Evolutionary conservation across 2,888 invertebrate genomes (phyloP).

Genomic region (Athalia rosae): DNA sequence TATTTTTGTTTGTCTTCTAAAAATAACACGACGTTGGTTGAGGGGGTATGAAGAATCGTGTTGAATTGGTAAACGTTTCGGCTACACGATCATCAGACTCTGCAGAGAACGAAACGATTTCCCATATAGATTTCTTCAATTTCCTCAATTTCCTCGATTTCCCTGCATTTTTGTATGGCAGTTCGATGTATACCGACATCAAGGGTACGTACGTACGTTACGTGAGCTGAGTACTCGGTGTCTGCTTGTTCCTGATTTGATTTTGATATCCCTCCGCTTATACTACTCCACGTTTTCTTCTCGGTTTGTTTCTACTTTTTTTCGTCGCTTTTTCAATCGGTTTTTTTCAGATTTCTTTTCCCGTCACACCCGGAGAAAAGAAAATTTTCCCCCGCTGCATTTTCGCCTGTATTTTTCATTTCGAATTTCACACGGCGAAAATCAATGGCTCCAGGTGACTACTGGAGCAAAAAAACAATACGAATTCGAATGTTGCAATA

Average conservation of each 20-base stretch:
- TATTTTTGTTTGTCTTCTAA: too few species aligned
- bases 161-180: background rate
- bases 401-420: too few species aligned
- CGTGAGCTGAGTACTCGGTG: constrained; percentile 55
- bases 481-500: background rate
- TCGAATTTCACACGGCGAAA: too few species aligned
- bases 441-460: too few species aligned
- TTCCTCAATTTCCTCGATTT: constrained; percentile 33
- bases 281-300: too few species aligned
- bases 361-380: too few species aligned
- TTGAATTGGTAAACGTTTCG: background rate
- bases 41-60: background rate
- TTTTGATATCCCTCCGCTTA: constrained; percentile 58
- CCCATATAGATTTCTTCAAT: constrained; percentile 14
- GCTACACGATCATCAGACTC: background rate
- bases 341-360: too few species aligned
- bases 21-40: too few species aligned
- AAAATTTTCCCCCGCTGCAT: too few species aligned
- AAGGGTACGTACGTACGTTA: constrained; percentile 47
- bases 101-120: background rate
- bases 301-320: too few species aligned
- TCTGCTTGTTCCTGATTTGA: constrained; percentile 62
- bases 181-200: background rate
- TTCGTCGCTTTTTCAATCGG: too few species aligned
- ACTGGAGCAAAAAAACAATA: too few species aligned